These are phyloP conservation scores for Tinamus major DNA, from an alignment of 2,797 vertebrate genomes.

Conservation along the genomic window DNA sequence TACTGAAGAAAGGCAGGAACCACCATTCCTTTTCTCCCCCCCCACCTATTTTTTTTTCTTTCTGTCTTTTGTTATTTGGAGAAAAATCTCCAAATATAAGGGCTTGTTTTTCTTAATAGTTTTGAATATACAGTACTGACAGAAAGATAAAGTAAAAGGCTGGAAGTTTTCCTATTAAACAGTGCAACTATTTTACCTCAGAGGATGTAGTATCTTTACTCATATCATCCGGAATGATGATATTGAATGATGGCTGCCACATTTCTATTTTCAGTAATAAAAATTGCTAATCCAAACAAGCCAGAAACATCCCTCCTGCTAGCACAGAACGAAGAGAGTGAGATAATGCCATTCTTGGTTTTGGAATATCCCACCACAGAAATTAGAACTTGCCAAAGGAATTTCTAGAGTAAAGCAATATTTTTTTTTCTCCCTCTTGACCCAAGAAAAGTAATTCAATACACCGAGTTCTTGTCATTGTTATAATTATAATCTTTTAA, in stretches of 20 bases:
- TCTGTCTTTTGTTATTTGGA: neutral
- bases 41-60: neutral
- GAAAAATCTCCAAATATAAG: neutral
- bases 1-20: neutral
- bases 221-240: neutral
- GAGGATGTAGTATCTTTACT: neutral
- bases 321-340: neutral
- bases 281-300: neutral
- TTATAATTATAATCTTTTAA: neutral
- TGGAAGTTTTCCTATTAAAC: neutral
- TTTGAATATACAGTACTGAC: neutral
- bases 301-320: neutral
- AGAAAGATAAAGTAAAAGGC: neutral
- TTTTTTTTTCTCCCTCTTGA: neutral
- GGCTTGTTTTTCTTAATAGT: neutral
- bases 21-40: neutral
- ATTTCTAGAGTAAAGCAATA: neutral
- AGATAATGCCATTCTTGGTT: accelerated
- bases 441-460: neutral
- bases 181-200: neutral
- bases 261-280: neutral
- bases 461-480: neutral
- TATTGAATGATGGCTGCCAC: no score
- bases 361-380: neutral
- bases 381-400: neutral